Evolutionary conservation across 1,140 invertebrate genomes (phyloP).

Genomic region (Zaprionus taronus): DNA sequence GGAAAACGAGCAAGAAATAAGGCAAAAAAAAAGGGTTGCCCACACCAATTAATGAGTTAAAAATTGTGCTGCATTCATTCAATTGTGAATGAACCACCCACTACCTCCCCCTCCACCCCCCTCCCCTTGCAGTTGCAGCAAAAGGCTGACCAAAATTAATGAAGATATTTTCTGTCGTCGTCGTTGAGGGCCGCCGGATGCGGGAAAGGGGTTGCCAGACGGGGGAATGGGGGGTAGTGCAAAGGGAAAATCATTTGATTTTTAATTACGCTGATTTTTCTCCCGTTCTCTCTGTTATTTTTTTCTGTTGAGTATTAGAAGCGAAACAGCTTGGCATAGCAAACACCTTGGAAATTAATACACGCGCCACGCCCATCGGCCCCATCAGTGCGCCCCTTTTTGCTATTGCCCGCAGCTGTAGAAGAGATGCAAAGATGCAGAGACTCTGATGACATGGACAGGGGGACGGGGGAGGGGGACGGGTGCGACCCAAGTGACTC

Average conservation of each 20-base stretch:
- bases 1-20: not conserved
- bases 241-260: slow-evolving; percentile 78
- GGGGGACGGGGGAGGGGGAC: not conserved
- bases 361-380: slow-evolving; percentile 27
- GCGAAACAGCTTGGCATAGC: slow-evolving; percentile 76
- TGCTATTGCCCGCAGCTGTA: slow-evolving; percentile 42
- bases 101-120: not conserved
- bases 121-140: slow-evolving; percentile 38
- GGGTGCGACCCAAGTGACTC: slow-evolving; percentile 45
- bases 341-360: slow-evolving; percentile 82
- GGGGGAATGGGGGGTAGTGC: slow-evolving; percentile 7
- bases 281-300: slow-evolving; percentile 11
- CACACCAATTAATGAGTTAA: slow-evolving; percentile 84
- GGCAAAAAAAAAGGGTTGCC: slow-evolving; percentile 63
- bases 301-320: slow-evolving; percentile 68
- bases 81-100: slow-evolving; percentile 52
- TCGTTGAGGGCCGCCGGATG: slow-evolving; percentile 25
- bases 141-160: slow-evolving; percentile 79
- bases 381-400: not conserved
- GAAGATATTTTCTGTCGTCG: slow-evolving; percentile 81
- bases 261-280: slow-evolving; percentile 83
- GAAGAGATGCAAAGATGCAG: slow-evolving; percentile 33
- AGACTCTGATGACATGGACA: not conserved
- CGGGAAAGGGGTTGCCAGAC: not conserved
- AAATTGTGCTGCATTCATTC: slow-evolving; percentile 82